phyloP scores from a whole-genome alignment of 2,113 vertebrate species.

The Ovibos moschatus region DNA sequence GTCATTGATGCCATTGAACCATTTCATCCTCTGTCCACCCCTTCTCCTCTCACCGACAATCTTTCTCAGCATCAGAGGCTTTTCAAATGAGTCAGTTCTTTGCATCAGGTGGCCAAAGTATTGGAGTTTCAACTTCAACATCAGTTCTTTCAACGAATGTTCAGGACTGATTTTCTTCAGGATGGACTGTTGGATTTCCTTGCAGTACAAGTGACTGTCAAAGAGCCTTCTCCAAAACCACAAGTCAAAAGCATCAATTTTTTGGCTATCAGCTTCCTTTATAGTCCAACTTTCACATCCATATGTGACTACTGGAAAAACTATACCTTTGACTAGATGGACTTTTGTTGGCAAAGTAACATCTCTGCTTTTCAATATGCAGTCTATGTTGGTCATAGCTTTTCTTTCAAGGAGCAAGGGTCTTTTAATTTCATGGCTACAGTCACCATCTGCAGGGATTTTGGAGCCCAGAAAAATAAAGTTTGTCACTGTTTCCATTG shows the following conservation, averaged over 20 bases:
- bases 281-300: neutral
- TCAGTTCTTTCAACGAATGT: neutral
- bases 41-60: neutral
- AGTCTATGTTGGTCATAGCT: neutral
- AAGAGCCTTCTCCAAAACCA: neutral
- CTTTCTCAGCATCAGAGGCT: neutral
- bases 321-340: neutral
- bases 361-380: neutral
- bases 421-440: neutral
- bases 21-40: neutral
- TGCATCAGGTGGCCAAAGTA: fast-evolving
- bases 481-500: neutral
- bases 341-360: neutral
- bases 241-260: neutral
- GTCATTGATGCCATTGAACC: neutral
- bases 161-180: neutral
- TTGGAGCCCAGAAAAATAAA: neutral
- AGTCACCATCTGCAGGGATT: neutral
- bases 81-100: neutral
- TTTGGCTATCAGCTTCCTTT: neutral
- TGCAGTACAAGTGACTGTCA: neutral
- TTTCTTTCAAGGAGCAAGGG: neutral
- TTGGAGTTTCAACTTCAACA: neutral
- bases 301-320: neutral
- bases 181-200: neutral